Base-by-base conservation (phyloP, 2,113 vertebrate species). In the Rhinopithecus roxellana region DNA sequence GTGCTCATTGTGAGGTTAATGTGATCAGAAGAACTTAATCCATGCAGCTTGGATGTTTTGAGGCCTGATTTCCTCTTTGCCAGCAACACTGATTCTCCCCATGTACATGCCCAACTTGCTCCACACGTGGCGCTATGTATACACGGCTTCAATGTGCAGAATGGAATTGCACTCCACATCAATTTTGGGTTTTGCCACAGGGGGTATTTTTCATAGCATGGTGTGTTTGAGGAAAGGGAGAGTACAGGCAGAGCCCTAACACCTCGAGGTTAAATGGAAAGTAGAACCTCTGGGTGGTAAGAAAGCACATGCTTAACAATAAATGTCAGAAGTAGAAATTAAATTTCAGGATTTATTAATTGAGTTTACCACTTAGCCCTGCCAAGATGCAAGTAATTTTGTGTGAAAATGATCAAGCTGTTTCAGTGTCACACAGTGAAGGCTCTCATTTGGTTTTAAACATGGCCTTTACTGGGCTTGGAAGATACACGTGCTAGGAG, bases 271-370 rank as follows among this genome's bases (percentile, higher is more conserved):
- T 86, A 83, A 93, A 40, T 45, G 75, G 52, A 48, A 97, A 94
- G 80, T 35, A 83, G 89, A 95, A 11, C 55, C 86, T 88, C 88
- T 90, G 94, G 43, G 43, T 57, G 85, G 90, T 61, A 78, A 89
- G 61, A 75, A 86, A 92, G 84, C 52, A 4, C 64, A 50, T 0
- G 35, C 61, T 93, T 89, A 80, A 87, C 50, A 52, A 90, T 57
- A 78, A 86, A 78, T 61, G 74, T 83, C 48, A 52, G 75, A 79
- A 57, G 80, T 85, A 84, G 74, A 95, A 97, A 98, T 95, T 93
- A 97, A 88, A 89, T 95, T 95, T 97, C 75, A 59, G 90, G 89
- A 93, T 89, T 89, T 87, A 97, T 95, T 97, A 96, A 97, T 93
- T 92, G 88, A 94, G 79, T 94, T 95, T 88, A 75, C 43, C 88